Base-by-base conservation (phyloP, 2,888 invertebrate genomes). In the Rhopalosiphum nymphaeae region DNA sequence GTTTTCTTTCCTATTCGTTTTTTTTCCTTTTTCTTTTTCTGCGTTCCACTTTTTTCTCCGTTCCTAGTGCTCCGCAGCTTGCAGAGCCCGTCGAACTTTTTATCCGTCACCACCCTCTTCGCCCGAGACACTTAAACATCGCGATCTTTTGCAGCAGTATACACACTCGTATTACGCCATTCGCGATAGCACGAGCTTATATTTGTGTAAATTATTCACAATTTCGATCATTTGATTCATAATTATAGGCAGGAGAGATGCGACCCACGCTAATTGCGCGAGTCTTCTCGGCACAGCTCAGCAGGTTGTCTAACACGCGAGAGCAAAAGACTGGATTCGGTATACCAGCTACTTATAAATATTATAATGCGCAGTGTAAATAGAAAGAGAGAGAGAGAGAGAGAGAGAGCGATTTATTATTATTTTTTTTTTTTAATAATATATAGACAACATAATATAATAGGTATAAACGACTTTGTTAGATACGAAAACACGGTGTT, bases 1-100 rank as follows among this genome's bases (percentile, higher is more conserved):
- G 84, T 57, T 94, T 89, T 94, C 89, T 90, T 94, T 92, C 61
- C 46, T 78, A n/a, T 89, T 93, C 57, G 26, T 85, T 57, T 25
- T 89, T 78, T 56, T 89, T 49, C 67, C 13, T 42, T 44, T 46
- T 86, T 42, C 46, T 42, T 78, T 42, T 56, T 85, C 61, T 36
- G 46, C 46, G 88, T 53, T 92, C 92, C 57, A 46, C 61, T 91
- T n/a, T 87, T 89, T 89, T 42, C 56, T 25, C 89, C 89, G 42
- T 44, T 13, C 42, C 53, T 29, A 11, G 1, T 36, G 16, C 42
- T 25, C 25, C 11, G 29, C 89, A 5, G 1, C 42, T 5, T 29
- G 57, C 89, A 1, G 86, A 46, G 29, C 29, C 36, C 53, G 87
- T n/a, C 87, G 16, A 44, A 90, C 57, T 90, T 67, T 90, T 61